A percentile compares a stretch with the other conserved stretches of the same genome.
Evolutionary conservation across 2,797 vertebrate species (phyloP).

Genomic region (Dermochelys coriacea): DNA sequence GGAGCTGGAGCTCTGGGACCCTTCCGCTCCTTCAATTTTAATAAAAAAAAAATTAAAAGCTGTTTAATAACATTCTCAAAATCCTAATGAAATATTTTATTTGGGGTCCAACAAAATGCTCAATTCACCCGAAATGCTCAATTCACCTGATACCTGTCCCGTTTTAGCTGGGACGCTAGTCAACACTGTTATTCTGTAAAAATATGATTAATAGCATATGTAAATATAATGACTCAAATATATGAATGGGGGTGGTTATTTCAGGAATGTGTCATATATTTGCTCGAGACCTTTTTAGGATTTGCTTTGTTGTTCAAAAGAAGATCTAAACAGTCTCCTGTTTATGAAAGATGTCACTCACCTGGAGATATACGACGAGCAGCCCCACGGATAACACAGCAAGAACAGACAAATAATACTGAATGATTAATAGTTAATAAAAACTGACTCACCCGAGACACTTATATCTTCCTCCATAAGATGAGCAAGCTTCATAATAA

Average conservation of each 20-base stretch:
- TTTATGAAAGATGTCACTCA: slow-evolving; percentile 55
- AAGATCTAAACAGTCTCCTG: slow-evolving; percentile 38
- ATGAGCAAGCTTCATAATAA: slow-evolving; percentile 41
- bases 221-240: background rate
- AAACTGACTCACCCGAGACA: slow-evolving; percentile 28
- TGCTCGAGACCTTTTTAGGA: slow-evolving; percentile 5
- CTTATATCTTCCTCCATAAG: slow-evolving; percentile 31
- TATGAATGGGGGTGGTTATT: background rate
- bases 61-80: background rate
- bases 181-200: background rate
- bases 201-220: background rate
- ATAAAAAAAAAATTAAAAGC: background rate
- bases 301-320: slow-evolving; percentile 36
- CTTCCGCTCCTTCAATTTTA: background rate
- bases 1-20: background rate
- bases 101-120: background rate
- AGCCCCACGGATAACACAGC: slow-evolving; percentile 44
- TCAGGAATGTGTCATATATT: background rate
- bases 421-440: slow-evolving; percentile 45
- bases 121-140: background rate
- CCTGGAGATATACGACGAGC: slow-evolving; percentile 3
- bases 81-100: background rate
- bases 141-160: background rate
- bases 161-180: background rate
- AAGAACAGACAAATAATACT: background rate